These are phyloP conservation scores for Strigamia crassipes DNA, from an alignment of 2,888 invertebrate genomes.

Conservation along the genomic window DNA sequence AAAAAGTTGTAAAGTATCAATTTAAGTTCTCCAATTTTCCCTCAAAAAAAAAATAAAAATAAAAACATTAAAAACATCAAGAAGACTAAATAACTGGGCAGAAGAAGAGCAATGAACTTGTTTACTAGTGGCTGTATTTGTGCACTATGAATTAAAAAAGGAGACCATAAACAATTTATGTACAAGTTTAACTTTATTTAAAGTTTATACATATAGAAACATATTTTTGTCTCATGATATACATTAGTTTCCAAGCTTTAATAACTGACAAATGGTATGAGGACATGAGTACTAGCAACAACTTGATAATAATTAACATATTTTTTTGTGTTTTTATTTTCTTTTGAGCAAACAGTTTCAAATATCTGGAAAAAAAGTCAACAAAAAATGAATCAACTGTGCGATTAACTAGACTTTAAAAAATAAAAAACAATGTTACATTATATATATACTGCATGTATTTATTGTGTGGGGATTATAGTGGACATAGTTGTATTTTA, in stretches of 20 bases:
- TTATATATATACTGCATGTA: background rate
- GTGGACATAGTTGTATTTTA: background rate
- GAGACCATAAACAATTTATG: background rate
- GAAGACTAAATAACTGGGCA: too few species aligned
- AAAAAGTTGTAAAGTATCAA: too few species aligned
- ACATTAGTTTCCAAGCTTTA: constrained; percentile 38
- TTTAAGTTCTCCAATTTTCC: too few species aligned
- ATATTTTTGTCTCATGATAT: constrained; percentile 32
- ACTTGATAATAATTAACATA: constrained; percentile 21
- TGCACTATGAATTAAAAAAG: background rate
- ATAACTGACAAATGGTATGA: constrained; percentile 35
- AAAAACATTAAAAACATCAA: too few species aligned
- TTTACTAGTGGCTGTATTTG: too few species aligned
- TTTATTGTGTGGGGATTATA: background rate
- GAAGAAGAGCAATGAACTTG: too few species aligned
- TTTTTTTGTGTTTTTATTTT: background rate
- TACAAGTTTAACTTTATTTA: constrained; percentile 39
- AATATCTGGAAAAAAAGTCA: constrained; percentile 20
- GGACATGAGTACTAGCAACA: constrained; percentile 42
- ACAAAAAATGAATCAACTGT: constrained; percentile 23
- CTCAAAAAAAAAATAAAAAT: too few species aligned
- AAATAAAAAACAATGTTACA: constrained; percentile 3
- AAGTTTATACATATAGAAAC: constrained; percentile 39
- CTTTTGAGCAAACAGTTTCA: constrained; percentile 40
- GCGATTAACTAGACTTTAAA: constrained; percentile 28